Base-by-base conservation (phyloP, 2,113 vertebrate genomes). In the Pangasianodon hypophthalmus region DNA sequence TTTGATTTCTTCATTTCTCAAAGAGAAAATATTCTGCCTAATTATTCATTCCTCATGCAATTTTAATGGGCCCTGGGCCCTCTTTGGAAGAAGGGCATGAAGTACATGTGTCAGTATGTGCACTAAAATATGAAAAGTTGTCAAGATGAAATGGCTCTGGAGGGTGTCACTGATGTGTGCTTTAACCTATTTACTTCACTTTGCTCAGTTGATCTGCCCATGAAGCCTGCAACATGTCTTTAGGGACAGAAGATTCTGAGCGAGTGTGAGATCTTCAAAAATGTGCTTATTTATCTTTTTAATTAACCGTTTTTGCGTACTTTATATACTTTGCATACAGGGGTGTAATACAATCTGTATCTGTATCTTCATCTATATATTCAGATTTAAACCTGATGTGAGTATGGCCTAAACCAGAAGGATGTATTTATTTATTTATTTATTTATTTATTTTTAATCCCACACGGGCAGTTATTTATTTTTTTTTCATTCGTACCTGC, bases 21-120 rank as follows among this genome's bases (percentile, higher is more conserved):
- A 64, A 90, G 91, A 93, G 90, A 94, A 96, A 94, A 96, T 94
- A 95, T 95, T 95, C 93, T 24, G 90, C 94, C 94, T 95, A 96
- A 96, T 96, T 96, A 96, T 95, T 94, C 94, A 87, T 92, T 94
- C 94, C 94, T 94, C 90, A 95, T 96, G 94, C 94, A 96, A 94
- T 93, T 95, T 96, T 96, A 92, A 96, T 95, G 75, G 90, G 81
- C 90, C 91, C 91, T 80, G 91, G 94, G 92, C 90, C 90, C 93
- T 91, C 91, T 94, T 95, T 94, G 94, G 90, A 94, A 94, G 93
- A 91, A 92, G 94, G 94, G 94, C 92, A 93, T 95, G 94, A 96
- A 96, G 92, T 94, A 95, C 95, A 95, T 85, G 93, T 96, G 95
- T 96, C 95, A 95, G 95, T 96, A 95, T 96, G 94, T 96, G 94